Evolutionary conservation across 2,888 invertebrate genomes (phyloP), one percentile per base, ranked within the genome.

Genomic region (Chironomus riparius): DNA sequence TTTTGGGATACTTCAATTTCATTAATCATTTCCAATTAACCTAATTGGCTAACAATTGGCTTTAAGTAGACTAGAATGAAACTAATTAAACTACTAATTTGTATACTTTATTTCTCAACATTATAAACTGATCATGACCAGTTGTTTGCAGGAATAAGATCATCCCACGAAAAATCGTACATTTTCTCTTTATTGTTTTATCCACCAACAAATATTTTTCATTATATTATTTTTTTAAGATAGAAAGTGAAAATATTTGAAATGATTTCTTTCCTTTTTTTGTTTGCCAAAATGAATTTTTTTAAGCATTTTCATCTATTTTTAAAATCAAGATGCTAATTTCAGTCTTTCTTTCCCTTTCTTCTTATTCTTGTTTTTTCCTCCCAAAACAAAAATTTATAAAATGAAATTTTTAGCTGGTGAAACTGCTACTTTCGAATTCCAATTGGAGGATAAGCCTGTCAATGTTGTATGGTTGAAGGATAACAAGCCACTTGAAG

Each of bases 401-500:
- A 24, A 21, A 65, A 65, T 24, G 18, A 50, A n/a, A 48, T 38
- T 73, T 77, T 76, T 86, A 95, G 95, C 93, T 82, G 94, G 94
- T 72, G 92, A 94, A 81, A 91, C 89, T 80, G 93, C 93, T 61
- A 84, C 87, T 78, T 94, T 95, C 84, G 92, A 93, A 83, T 92
- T 93, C 82, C 87, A 89, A 78, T 87, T 94, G 78, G 87, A 87
- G 78, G 86, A 89, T 21, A 85, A 86, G 70, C 89, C 89, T 2
- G 87, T 88, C 13, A 86, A 88, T 50, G 89, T 95, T 78, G 89
- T 89, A 13, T 96, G 95, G 95, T 83, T 95, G 79, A 95, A 94
- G 83, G 93, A 95, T 83, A 95, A 95, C 85, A 91, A 90, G 83
- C 91, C 92, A 0, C 82, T 95, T 79, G 89, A 90, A 62, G 92